Percentiles rank a stretch among this genome's conserved stretches.
Evolutionary conservation across 2,113 vertebrate species (phyloP).

Genomic region (Rhea americana): DNA sequence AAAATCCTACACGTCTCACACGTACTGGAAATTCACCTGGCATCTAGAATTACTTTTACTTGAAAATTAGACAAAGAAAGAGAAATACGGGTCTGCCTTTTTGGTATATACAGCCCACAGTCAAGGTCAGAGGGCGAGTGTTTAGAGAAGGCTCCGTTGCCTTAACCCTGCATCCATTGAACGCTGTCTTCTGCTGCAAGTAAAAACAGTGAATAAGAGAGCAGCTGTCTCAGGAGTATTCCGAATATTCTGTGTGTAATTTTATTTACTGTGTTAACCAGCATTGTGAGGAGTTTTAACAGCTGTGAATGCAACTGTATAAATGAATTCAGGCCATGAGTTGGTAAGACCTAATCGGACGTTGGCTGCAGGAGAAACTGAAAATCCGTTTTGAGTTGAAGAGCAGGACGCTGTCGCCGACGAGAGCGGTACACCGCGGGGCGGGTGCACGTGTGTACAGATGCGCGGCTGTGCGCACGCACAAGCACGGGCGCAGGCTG

Average conservation of each 20-base stretch:
- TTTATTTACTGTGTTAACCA: background rate
- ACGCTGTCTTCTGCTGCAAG: background rate
- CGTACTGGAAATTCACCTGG: background rate
- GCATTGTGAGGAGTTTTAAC: background rate
- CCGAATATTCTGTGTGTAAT: background rate
- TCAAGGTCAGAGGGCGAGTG: background rate
- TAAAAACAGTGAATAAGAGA: background rate
- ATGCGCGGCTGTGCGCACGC: accelerated
- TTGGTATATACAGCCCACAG: accelerated
- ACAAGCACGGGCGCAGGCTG: accelerated
- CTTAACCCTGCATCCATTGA: background rate
- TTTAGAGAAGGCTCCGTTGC: background rate
- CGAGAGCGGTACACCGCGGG: background rate
- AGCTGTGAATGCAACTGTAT: background rate
- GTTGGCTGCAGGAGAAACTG: background rate
- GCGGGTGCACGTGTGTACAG: background rate
- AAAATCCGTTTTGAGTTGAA: background rate
- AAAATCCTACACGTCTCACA: background rate
- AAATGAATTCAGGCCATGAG: background rate
- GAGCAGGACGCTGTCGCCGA: background rate
- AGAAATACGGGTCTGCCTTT: background rate
- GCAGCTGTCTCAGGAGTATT: background rate
- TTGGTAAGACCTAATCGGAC: background rate
- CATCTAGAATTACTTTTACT: background rate
- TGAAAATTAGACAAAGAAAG: background rate